Conservation (phyloP, 2,113 vertebrate genomes). For the Apteryx owenii region DNA sequence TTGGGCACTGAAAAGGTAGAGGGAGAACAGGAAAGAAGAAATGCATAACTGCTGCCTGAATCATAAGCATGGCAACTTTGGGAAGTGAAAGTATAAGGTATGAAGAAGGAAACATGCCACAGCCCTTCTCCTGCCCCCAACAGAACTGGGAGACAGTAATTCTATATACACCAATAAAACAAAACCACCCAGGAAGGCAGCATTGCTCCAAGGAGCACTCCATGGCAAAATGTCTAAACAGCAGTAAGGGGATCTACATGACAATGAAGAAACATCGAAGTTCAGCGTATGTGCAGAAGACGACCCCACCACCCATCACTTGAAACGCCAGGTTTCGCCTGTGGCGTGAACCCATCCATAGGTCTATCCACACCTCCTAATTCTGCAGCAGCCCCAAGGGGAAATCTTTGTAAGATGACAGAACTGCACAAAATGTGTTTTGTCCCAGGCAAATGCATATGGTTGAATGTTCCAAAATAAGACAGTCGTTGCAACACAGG, state of each 20-base stretch:
- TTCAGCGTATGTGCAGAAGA: not conserved
- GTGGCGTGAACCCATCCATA: rapidly evolving
- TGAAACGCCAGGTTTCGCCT: not conserved
- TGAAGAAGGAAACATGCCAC: not conserved
- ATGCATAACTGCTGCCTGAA: not conserved
- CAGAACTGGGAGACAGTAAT: not conserved
- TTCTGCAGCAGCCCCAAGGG: not conserved
- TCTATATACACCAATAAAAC: not conserved
- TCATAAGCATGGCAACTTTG: not conserved
- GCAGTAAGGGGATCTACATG: not conserved
- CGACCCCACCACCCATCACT: not conserved
- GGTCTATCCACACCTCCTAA: not conserved
- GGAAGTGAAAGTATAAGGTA: not conserved
- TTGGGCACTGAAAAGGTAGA: not conserved
- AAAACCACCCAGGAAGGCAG: not conserved
- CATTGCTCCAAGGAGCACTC: not conserved
- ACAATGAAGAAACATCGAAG: not conserved
- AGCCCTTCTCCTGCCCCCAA: not conserved
- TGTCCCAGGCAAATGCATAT: not conserved
- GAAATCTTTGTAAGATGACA: not conserved
- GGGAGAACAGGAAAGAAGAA: not conserved
- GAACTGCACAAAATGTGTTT: not conserved
- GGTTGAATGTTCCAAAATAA: not conserved
- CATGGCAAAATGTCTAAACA: not conserved
- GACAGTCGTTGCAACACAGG: not conserved